Evolutionary conservation across 1,140 invertebrate species (phyloP).

Genomic region (Leptinotarsa texana): DNA sequence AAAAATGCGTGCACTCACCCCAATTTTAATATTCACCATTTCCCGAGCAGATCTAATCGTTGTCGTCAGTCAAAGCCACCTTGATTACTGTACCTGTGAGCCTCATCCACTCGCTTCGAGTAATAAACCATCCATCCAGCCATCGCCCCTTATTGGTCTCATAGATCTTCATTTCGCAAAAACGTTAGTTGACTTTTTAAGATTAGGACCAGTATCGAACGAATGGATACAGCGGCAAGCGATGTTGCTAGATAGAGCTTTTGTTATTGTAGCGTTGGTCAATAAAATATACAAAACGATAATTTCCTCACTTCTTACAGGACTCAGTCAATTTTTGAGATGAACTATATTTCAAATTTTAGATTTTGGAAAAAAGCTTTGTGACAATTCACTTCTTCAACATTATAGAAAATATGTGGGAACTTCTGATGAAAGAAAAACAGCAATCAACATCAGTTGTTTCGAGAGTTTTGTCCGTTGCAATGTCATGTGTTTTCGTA

Average conservation of each 20-base stretch:
- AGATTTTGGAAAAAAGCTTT: too few species aligned
- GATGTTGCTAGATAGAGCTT: background rate
- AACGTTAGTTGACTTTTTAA: constrained; percentile 19
- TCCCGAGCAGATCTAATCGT: constrained; percentile 19
- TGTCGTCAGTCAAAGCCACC: constrained; percentile 17
- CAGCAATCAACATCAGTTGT: too few species aligned
- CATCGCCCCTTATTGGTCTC: constrained; percentile 21
- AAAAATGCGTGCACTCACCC: background rate
- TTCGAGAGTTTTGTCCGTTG: too few species aligned
- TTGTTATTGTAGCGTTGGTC: too few species aligned
- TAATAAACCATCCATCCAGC: constrained; percentile 16
- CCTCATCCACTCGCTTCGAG: constrained; percentile 8
- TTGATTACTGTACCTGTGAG: constrained; percentile 26
- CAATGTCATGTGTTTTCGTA: too few species aligned
- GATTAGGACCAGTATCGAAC: background rate
- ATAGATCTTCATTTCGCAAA: constrained; percentile 27
- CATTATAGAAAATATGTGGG: too few species aligned
- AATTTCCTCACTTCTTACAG: too few species aligned
- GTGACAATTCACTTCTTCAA: too few species aligned
- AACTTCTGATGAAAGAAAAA: too few species aligned
- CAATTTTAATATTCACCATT: constrained; percentile 25
- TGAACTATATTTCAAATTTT: too few species aligned
- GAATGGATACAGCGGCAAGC: background rate
- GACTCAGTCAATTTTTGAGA: too few species aligned
- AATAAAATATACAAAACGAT: too few species aligned